Evolutionary conservation across 2,888 invertebrate species (phyloP), one percentile per base, ranked within the genome.

Genomic region (Scaeva pyrastri): DNA sequence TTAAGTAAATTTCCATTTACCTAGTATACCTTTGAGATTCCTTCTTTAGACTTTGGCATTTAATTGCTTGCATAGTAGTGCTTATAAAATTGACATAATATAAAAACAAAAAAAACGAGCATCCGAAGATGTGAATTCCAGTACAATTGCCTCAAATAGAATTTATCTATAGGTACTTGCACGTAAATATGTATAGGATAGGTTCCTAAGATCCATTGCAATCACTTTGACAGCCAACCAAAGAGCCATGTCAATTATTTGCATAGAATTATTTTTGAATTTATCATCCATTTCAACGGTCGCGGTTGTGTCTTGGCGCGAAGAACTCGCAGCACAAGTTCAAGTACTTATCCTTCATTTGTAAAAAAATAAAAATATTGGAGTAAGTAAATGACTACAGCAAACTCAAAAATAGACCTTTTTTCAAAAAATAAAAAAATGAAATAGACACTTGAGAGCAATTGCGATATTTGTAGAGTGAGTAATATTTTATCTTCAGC

Each of bases 341-440:
- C 84, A 80, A 85, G 84, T 76, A 72, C 80, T 76, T 64, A 64
- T 56, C 70, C 58, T 68, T 55, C 74, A 79, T 70, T 70, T 56
- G 43, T 12, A 12, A 21, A 21, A 6, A 19, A 12, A 36, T 21
- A 14, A 39, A 11, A 48, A 19, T 8, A 48, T n/a, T n/a, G 26
- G 48, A 31, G 8, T 31, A 31, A 7, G 31, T n/a, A 31, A 31
- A 31, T 5, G 31, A 31, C 31, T 36, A 50, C 11, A 43, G 55
- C 7, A 41, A 19, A 45, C n/a, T 62, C 56, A 55, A 19, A 82
- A 82, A 77, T 82, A 70, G 71, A 76, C 55, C 52, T 23, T 43
- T 6, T 19, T 68, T 19, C 2, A 12, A 7, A 14, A 66, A 68
- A 52, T n/a, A n/a, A n/a, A n/a, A n/a, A n/a, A 31, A 31, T 5